phyloP scores from a whole-genome alignment of 2,888 invertebrate species.

The Tupiocoris notatus region DNA sequence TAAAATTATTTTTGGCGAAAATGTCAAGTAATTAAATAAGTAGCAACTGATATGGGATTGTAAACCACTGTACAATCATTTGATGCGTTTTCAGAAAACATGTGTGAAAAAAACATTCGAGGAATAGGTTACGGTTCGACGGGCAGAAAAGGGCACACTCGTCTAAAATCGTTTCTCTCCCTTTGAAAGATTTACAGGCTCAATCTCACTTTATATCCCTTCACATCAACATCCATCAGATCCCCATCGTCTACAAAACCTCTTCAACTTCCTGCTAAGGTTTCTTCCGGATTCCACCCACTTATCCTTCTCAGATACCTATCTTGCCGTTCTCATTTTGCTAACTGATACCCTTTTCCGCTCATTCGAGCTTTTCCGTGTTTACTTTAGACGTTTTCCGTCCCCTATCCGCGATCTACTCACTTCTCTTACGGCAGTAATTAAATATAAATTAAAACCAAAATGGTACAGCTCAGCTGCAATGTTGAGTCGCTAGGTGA shows the following conservation, averaged over 20 bases:
- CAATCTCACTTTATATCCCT: slow-evolving; percentile 42
- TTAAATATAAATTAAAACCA: slow-evolving; percentile 40
- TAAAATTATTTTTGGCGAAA: no score
- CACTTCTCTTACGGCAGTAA: slow-evolving; percentile 30
- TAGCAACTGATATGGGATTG: no score
- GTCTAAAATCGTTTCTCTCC: slow-evolving; percentile 36
- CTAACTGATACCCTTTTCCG: slow-evolving; percentile 37
- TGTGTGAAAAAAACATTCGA: slow-evolving; percentile 4
- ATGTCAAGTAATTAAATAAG: no score
- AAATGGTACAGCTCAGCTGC: background rate
- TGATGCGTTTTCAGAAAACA: no score
- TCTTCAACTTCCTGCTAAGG: no score
- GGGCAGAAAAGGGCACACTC: no score
- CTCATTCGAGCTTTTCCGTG: slow-evolving; percentile 30
- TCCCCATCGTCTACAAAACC: background rate
- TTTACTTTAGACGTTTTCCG: slow-evolving; percentile 26
- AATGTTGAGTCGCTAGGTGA: no score
- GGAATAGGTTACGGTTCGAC: slow-evolving; percentile 26
- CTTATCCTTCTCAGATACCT: slow-evolving; percentile 23
- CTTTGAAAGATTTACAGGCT: slow-evolving; percentile 38
- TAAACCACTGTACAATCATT: no score
- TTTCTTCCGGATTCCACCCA: slow-evolving; percentile 3
- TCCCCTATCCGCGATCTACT: slow-evolving; percentile 15
- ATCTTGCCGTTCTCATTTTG: slow-evolving; percentile 14
- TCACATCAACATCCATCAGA: slow-evolving; percentile 41